A percentile compares a stretch with the other conserved stretches of the same genome.
phyloP scores from a whole-genome alignment of 2,888 invertebrate species.

The Bellardia bayeri region DNA sequence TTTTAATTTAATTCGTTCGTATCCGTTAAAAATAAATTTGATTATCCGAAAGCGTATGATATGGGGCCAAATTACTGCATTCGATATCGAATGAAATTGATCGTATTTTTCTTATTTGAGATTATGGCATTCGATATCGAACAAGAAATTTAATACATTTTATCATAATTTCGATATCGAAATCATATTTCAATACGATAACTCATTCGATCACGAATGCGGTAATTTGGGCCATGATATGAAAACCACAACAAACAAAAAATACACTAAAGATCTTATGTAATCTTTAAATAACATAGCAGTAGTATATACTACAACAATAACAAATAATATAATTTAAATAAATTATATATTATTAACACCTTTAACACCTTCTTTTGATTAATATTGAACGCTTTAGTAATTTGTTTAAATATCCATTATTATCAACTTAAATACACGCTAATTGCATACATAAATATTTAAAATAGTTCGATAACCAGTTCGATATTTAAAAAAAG shows the following conservation, averaged over 20 bases:
- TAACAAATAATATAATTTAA: constrained; percentile 1
- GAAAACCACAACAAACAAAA: neutral
- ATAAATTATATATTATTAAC: constrained; percentile 47
- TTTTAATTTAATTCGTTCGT: neutral
- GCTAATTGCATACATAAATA: constrained; percentile 66
- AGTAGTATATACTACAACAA: neutral
- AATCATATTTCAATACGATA: no score
- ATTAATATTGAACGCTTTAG: constrained; percentile 31
- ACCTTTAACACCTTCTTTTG: constrained; percentile 49
- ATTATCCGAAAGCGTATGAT: constrained; percentile 18
- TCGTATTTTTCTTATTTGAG: no score
- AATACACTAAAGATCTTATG: neutral
- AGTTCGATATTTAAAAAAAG: neutral
- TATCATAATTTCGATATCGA: no score
- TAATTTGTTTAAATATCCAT: constrained; percentile 21
- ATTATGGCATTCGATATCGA: no score
- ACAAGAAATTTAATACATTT: no score
- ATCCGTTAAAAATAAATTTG: neutral
- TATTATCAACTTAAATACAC: constrained; percentile 53
- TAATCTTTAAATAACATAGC: constrained; percentile 12
- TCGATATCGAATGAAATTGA: no score
- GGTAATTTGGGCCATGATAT: no score
- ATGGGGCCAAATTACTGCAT: no score
- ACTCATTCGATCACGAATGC: no score
- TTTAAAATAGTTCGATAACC: constrained; percentile 33